Evolutionary conservation across 2,888 invertebrate genomes (phyloP).

Genomic region (Dynastes hyllus): DNA sequence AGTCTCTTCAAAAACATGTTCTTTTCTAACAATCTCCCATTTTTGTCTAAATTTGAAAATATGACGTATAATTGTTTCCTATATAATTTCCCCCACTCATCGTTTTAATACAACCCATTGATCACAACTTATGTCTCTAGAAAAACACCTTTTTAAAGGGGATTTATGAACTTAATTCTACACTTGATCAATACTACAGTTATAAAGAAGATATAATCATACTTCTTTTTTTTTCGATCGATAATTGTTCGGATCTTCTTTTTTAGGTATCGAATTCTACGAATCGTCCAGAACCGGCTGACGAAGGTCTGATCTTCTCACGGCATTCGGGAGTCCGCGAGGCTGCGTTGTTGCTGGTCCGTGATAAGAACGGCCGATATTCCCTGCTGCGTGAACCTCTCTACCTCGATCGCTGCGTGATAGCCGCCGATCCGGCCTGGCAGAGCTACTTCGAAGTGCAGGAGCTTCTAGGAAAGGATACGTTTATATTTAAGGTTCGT

Average conservation of each 20-base stretch:
- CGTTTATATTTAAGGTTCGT: constrained; percentile 93
- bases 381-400: constrained; percentile 91
- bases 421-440: constrained; percentile 91
- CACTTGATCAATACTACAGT: background rate
- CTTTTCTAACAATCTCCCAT: too few relatives aligned
- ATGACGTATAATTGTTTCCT: too few relatives aligned
- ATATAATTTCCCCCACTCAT: too few relatives aligned
- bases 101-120: too few relatives aligned
- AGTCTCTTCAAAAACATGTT: too few relatives aligned
- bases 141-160: too few relatives aligned
- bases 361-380: constrained; percentile 93
- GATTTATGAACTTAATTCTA: too few relatives aligned
- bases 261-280: constrained; percentile 47
- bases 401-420: constrained; percentile 92
- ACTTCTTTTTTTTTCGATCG: too few relatives aligned
- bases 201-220: background rate
- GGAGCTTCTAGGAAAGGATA: constrained; percentile 93
- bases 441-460: constrained; percentile 97
- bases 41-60: too few relatives aligned
- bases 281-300: constrained; percentile 53
- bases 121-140: too few relatives aligned
- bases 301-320: constrained; percentile 73
- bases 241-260: background rate
- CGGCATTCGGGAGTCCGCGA: constrained; percentile 86
- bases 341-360: constrained; percentile 89